Evolutionary conservation across 2,888 invertebrate genomes (phyloP).

Genomic region (Sphaerophoria taeniata): DNA sequence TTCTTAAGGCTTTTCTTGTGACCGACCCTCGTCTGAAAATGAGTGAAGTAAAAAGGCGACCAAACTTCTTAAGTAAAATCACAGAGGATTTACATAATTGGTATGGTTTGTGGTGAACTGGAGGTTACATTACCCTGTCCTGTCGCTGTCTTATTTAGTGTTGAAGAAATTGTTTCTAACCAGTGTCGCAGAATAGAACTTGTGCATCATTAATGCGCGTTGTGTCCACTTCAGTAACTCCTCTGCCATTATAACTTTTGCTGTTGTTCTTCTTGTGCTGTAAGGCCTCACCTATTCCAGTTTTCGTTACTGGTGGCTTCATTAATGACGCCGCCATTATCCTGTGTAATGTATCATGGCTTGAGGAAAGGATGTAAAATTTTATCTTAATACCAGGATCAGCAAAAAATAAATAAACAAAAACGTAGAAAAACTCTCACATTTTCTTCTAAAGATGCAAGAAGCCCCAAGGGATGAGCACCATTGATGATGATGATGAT

Average conservation of each 20-base stretch:
- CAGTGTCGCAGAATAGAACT: constrained; percentile 19
- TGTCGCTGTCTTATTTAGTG: constrained; percentile 14
- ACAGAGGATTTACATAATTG: constrained; percentile 9
- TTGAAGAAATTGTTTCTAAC: constrained; percentile 35
- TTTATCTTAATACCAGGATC: no score
- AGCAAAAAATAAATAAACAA: no score
- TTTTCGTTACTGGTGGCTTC: no score
- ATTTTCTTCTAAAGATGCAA: no score
- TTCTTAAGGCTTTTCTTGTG: background rate
- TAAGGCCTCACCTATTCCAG: no score
- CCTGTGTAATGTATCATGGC: no score
- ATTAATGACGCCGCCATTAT: no score
- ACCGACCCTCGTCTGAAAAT: background rate
- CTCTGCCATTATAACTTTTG: constrained; percentile 25
- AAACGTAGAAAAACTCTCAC: no score
- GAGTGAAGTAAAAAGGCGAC: background rate
- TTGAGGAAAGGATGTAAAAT: no score
- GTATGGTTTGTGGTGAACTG: background rate
- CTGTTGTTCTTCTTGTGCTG: constrained; percentile 17
- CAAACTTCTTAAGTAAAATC: background rate
- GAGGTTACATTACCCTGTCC: constrained; percentile 41
- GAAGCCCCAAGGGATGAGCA: no score
- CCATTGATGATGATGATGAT: no score
- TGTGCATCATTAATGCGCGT: constrained; percentile 60
- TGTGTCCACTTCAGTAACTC: constrained; percentile 55